Evolutionary conservation across 2,888 invertebrate species (phyloP).

Genomic region (Drosophila pullipes): DNA sequence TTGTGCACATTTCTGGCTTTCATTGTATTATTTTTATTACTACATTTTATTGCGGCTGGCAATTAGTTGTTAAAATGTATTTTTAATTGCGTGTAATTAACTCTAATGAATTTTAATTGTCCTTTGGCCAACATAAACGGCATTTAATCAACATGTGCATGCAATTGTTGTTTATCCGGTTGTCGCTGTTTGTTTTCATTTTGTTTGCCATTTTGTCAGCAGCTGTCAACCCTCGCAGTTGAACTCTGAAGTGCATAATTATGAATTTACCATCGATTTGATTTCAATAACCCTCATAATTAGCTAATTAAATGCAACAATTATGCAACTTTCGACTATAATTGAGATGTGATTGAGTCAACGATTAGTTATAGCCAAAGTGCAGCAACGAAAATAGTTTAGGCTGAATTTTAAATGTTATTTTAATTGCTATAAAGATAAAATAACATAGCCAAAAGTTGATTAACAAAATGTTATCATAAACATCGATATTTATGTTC

Average conservation of each 20-base stretch:
- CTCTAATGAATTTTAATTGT: conserved; percentile 74
- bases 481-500: not conserved
- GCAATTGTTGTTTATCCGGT: conserved; percentile 22
- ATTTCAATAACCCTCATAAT: conserved; percentile 14
- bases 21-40: conserved; percentile 1
- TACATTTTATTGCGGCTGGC: conserved; percentile 26
- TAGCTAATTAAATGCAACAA: conserved; percentile 46
- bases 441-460: not conserved
- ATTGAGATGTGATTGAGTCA: conserved; percentile 39
- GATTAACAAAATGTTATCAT: not conserved
- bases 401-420: no score
- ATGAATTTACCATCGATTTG: conserved; percentile 31
- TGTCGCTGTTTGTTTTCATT: conserved; percentile 25
- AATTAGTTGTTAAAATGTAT: conserved; percentile 76
- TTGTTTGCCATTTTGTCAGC: conserved; percentile 41
- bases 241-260: conserved; percentile 37
- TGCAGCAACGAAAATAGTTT: not conserved
- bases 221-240: conserved; percentile 45
- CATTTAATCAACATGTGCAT: conserved; percentile 63
- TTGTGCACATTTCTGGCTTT: conserved; percentile 10
- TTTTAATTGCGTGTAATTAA: conserved; percentile 74
- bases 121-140: conserved; percentile 37
- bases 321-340: conserved; percentile 25
- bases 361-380: conserved; percentile 8
- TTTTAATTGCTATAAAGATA: not conserved